Percentiles rank a stretch among this genome's conserved stretches.
These are phyloP conservation scores for Cheilosia scutellata DNA, from an alignment of 2,888 invertebrate species.

Conservation along the genomic window DNA sequence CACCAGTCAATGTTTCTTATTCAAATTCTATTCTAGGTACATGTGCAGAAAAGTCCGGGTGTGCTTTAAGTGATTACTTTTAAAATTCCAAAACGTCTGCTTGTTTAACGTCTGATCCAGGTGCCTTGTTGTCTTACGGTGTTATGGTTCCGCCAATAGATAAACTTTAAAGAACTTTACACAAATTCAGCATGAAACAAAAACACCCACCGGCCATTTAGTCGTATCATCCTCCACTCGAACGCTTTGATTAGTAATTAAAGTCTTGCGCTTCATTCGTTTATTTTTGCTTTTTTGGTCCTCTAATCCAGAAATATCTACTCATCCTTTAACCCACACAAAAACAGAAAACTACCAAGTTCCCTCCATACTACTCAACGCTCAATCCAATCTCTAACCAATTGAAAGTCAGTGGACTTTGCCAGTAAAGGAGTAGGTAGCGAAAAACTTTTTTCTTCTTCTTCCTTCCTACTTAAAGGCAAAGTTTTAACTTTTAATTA, in stretches of 20 bases:
- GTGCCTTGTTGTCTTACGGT: no score
- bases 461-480: slow-evolving; percentile 60
- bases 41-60: no score
- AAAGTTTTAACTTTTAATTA: slow-evolving; percentile 76
- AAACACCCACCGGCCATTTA: neutral
- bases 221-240: neutral
- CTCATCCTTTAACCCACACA: slow-evolving; percentile 7
- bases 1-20: no score
- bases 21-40: no score
- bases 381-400: slow-evolving; percentile 17
- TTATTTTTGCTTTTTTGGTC: neutral
- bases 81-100: no score
- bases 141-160: no score
- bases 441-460: slow-evolving; percentile 56
- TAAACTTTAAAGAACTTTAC: no score
- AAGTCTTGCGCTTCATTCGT: neutral
- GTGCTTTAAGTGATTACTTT: no score
- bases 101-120: no score
- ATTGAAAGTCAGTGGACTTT: slow-evolving; percentile 64
- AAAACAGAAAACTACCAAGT: neutral
- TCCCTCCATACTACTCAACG: neutral
- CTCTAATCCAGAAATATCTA: slow-evolving; percentile 33
- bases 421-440: slow-evolving; percentile 21
- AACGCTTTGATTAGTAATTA: slow-evolving; percentile 7
- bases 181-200: neutral